These are phyloP conservation scores for Nemapogon koenigi DNA, from an alignment of 2,888 invertebrate species.

Conservation along the genomic window DNA sequence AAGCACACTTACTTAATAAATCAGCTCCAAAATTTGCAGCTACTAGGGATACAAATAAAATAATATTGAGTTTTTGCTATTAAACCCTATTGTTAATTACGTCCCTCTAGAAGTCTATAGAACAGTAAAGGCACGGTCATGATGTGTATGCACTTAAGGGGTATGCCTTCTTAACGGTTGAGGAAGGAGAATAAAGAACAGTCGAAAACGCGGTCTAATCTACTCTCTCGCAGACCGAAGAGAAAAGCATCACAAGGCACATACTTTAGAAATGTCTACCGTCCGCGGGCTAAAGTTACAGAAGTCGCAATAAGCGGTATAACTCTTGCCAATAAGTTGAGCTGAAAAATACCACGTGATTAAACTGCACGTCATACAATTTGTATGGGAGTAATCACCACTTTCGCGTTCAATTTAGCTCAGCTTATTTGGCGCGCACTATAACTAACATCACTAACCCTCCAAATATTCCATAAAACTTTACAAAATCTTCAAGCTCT, in stretches of 20 bases:
- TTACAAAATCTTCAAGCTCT: no score
- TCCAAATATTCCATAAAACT: no score
- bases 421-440: no score
- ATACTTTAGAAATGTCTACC: conserved; percentile 63
- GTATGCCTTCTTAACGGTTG: conserved; percentile 14
- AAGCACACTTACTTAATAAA: conserved; percentile 1
- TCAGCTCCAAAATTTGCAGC: conserved; percentile 1
- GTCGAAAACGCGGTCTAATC: conserved; percentile 59
- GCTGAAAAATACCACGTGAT: no score
- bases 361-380: background rate
- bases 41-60: conserved; percentile 24
- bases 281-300: no score
- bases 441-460: no score
- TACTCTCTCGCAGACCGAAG: conserved; percentile 39
- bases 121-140: conserved; percentile 63
- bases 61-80: conserved; percentile 25
- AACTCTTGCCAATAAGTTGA: no score
- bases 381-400: no score
- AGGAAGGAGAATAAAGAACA: conserved; percentile 57
- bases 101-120: conserved; percentile 64
- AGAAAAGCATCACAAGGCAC: conserved; percentile 64
- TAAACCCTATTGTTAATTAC: conserved; percentile 62
- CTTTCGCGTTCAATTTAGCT: no score
- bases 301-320: no score
- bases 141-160: conserved; percentile 57